Evolutionary conservation across 2,797 vertebrate species (phyloP).

Genomic region (Acanthurus lineatus): DNA sequence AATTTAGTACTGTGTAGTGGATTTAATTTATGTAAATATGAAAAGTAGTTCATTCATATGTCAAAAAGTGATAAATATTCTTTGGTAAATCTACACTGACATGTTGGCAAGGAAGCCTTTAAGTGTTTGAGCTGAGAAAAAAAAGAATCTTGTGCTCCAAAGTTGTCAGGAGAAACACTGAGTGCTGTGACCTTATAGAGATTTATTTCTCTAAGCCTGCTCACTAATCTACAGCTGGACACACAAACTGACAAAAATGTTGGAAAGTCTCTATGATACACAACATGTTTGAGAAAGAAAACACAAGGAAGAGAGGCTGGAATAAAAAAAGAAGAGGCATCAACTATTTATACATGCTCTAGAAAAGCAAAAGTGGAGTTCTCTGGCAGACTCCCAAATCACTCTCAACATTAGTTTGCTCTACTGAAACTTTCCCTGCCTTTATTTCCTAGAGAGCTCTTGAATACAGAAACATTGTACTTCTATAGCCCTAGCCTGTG

Average conservation of each 20-base stretch:
- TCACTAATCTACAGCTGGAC: not conserved
- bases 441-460: not conserved
- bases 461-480: not conserved
- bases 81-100: no score
- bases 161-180: no score
- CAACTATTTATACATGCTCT: constrained; percentile 8
- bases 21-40: no score
- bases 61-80: no score
- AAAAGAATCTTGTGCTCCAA: no score
- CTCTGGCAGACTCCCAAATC: constrained; percentile 7
- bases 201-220: not conserved
- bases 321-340: not conserved
- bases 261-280: not conserved
- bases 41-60: no score
- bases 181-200: not conserved
- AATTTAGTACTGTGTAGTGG: no score
- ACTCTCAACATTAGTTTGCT: not conserved
- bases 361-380: not conserved
- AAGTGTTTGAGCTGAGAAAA: no score
- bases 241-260: not conserved
- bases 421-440: not conserved
- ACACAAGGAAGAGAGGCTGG: not conserved
- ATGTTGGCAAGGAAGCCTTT: no score
- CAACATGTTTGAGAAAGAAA: not conserved
- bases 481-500: not conserved